Base-by-base conservation (phyloP, 2,888 invertebrate genomes). In the Clitarchus hookeri region DNA sequence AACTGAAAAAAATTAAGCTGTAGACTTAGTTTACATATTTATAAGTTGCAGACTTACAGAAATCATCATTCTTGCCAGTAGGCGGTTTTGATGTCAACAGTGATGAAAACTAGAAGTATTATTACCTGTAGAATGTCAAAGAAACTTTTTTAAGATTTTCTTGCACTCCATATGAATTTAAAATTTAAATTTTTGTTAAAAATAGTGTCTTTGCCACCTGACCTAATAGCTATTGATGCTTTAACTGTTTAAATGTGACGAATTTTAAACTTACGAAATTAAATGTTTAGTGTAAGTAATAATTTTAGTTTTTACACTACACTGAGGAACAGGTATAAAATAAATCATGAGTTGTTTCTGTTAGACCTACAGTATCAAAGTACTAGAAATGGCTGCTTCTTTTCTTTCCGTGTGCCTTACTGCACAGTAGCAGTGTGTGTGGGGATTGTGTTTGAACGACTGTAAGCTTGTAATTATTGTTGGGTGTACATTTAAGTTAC, bases 371-470 rank as follows among this genome's bases (percentile, higher is more conserved):
- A 77, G 83, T 44, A 44, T 82, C 27, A 85, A 27, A 85, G n/a
- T 65, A 65, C 65, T 65, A 11, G 65, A 65, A 36, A 84, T 79
- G 84, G 86, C 86, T 86, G 86, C 86, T 84, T 84, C 77, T 84
- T 82, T 86, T 84, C 78, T 86, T 86, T 86, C 77, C 84, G 79
- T 86, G 86, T 86, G 86, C 86, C 86, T 86, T 86, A 84, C 80
- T 86, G 86, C 86, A 86, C 86, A 86, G 79, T 84, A 86, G 84
- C 85, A 83, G 82, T 82, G n/a, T 82, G 82, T 36, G 82, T 82
- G 82, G 82, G 23, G 19, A 65, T 65, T 65, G 65, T 65, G 65
- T 65, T 65, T 16, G 65, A 65, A n/a, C 8, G 65, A 19, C 19
- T 65, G 65, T 65, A 65, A 65, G 65, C 65, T 65, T 65, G 65